Evolutionary conservation across 2,888 invertebrate genomes (phyloP), one percentile per base, ranked within the genome.

Genomic region (Cryptus viduatorius): DNA sequence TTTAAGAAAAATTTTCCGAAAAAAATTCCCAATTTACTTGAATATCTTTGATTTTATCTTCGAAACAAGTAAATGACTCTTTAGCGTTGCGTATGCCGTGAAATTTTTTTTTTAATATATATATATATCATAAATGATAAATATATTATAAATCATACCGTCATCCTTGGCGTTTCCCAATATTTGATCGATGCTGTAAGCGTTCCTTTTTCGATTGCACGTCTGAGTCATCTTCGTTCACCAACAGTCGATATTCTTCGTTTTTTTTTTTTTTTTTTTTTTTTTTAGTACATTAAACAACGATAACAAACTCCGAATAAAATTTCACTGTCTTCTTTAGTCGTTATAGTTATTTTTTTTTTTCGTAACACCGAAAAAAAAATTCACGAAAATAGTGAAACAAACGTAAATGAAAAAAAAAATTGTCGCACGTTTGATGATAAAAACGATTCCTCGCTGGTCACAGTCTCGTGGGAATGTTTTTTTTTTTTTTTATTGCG

Each of bases 121-220:
- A 24, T 4, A 24, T 24, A 56, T 72, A 42, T 44, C 65, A 14
- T 65, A 84, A 83, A 72, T 67, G 86, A 72, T 85, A 86, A 86
- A 77, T 83, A 68, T 31, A 48, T 31, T 37, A 72, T 46, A 75
- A 56, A 85, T 79, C 90, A 85, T 88, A 93, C 93, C 93, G 87
- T 93, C 92, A 53, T 90, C 93, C 86, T 93, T 93, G n/a, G 78
- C 90, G 83, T 93, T 94, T 69, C 94, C 94, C 84, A 94, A 90
- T 86, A 94, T 94, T 85, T 94, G 93, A 84, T 94, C 94, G 86
- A 94, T 94, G 89, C 93, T 94, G 89, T 94, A 94, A 84, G 94
- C 92, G 88, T 93, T 94, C 83, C 90, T 92, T 90, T 94, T 94
- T 84, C 93, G 93, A 89, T 93, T 93, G 83, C 91, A 94, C 72